Conservation (phyloP, 2,797 vertebrate species). For the Rhodeus uyekii region DNA sequence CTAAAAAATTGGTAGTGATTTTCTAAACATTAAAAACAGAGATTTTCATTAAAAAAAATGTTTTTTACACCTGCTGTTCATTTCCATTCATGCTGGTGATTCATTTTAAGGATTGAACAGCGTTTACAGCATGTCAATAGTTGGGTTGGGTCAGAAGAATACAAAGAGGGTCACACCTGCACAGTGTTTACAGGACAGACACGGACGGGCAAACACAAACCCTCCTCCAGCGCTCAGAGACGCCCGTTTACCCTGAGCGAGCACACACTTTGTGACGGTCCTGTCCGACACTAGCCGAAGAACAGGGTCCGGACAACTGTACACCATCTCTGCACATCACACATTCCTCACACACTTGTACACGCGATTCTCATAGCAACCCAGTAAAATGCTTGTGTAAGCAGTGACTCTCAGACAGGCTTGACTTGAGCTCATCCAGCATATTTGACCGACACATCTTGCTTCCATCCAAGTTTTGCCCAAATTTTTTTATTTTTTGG, state of each 20-base stretch:
- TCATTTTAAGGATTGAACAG: neutral
- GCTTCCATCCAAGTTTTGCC: neutral
- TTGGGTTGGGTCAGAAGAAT: constrained; percentile 17
- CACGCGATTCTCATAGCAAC: constrained; percentile 55
- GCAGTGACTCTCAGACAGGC: constrained; percentile 29
- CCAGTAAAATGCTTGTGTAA: constrained; percentile 48
- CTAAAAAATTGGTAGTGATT: neutral
- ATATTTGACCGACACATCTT: neutral
- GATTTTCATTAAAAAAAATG: neutral
- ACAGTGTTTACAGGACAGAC: constrained; percentile 51
- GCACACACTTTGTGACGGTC: constrained; percentile 77
- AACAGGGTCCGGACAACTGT: constrained; percentile 67
- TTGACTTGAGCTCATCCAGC: neutral
- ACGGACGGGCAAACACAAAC: constrained; percentile 20
- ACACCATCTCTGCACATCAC: constrained; percentile 73
- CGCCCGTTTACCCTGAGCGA: constrained; percentile 54
- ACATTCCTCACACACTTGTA: constrained; percentile 70
- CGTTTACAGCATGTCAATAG: neutral
- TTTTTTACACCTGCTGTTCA: neutral
- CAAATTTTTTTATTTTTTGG: constrained; percentile 18
- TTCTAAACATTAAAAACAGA: neutral
- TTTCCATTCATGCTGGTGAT: neutral
- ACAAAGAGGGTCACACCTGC: constrained; percentile 34
- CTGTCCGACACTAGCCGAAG: too few relatives aligned
- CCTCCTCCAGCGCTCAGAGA: constrained; percentile 13